These are phyloP conservation scores for Myripristis murdjan DNA, from an alignment of 2,797 vertebrate species.

Conservation along the genomic window DNA sequence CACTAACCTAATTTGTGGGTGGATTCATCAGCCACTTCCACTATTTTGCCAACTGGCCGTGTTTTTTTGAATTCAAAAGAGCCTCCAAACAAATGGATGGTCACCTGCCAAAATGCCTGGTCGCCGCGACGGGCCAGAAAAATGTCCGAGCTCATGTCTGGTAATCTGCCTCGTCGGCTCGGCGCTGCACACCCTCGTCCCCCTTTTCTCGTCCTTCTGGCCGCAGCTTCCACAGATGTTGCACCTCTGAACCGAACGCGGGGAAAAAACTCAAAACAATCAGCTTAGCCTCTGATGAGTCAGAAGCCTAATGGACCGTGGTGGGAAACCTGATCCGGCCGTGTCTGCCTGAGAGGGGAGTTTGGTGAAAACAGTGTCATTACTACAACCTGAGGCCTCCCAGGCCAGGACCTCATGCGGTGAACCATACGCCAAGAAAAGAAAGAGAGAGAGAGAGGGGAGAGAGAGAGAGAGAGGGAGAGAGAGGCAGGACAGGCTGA, in stretches of 20 bases:
- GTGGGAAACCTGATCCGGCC: constrained; percentile 66
- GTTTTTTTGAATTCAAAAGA: too few species aligned
- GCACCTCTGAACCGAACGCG: constrained; percentile 44
- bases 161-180: background rate
- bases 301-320: constrained; percentile 66
- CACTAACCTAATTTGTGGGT: background rate
- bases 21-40: too few species aligned
- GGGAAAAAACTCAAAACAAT: constrained; percentile 52
- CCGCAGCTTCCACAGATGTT: constrained; percentile 56
- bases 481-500: constrained; percentile 42
- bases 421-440: constrained; percentile 55
- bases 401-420: constrained; percentile 67
- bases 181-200: background rate
- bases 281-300: constrained; percentile 68
- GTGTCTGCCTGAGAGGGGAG: constrained; percentile 53
- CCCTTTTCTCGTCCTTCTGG: constrained; percentile 46
- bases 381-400: constrained; percentile 70
- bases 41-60: too few species aligned
- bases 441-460: too few species aligned
- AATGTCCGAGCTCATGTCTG: background rate
- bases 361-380: constrained; percentile 73
- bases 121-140: too few species aligned
- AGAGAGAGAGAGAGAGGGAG: too few species aligned
- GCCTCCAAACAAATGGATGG: too few species aligned
- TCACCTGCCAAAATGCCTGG: too few species aligned